These are phyloP conservation scores for Amphimedon queenslandica DNA, from an alignment of 37 sponge, comb jelly and placozoan genomes.

Conservation along the genomic window DNA sequence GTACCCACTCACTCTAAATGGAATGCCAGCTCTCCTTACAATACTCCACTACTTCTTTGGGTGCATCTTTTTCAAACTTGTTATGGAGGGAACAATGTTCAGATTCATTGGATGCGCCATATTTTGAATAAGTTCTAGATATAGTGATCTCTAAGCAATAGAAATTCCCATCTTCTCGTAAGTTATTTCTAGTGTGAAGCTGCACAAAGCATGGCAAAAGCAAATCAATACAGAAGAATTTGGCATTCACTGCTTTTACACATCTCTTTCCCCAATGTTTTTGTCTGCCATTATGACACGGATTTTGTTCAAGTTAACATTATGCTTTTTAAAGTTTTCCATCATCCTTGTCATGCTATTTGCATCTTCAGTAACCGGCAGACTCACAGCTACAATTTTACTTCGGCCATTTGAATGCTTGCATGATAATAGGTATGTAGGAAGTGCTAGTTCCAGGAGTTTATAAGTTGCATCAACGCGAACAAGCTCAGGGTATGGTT, in stretches of 20 bases:
- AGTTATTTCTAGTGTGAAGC: conserved; percentile 23
- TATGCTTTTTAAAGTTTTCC: conserved; percentile 21
- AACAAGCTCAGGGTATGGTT: conserved; percentile 31
- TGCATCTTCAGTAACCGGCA: conserved; percentile 27
- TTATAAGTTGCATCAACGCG: conserved; percentile 37
- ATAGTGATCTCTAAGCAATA: too few relatives aligned
- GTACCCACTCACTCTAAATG: too few relatives aligned
- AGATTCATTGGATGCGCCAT: too few relatives aligned
- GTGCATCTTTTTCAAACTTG: too few relatives aligned
- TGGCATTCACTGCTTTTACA: conserved; percentile 20
- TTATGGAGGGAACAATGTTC: too few relatives aligned
- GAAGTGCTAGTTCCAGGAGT: conserved; percentile 25
- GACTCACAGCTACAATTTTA: conserved; percentile 10
- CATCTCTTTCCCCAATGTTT: conserved; percentile 24
- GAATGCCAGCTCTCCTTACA: too few relatives aligned
- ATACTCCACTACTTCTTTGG: too few relatives aligned
- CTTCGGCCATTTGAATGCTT: conserved; percentile 31
- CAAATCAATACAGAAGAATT: conserved; percentile 31
- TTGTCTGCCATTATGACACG: conserved; percentile 39
- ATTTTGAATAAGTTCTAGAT: too few relatives aligned
- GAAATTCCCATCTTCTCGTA: conserved; percentile 26
- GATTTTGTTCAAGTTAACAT: conserved; percentile 11
- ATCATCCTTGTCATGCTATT: conserved; percentile 31
- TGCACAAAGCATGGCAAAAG: conserved; percentile 25
- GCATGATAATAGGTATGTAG: conserved; percentile 9